A percentile compares a stretch with the other conserved stretches of the same genome.
phyloP scores from a whole-genome alignment of 2,888 invertebrate genomes.

The Temnothorax rugatulus region DNA sequence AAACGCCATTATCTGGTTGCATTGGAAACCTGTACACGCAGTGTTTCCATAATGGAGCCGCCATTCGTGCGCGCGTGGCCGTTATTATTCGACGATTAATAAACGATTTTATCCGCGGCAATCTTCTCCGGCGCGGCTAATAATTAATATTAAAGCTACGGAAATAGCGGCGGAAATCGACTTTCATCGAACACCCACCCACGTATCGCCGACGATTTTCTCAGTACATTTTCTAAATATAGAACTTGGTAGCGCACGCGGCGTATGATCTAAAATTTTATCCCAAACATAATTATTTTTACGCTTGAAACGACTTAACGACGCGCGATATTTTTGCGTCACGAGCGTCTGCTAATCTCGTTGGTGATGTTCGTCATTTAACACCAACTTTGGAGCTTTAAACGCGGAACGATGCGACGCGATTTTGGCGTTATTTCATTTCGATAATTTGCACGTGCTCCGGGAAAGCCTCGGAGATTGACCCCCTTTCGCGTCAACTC shows the following conservation, averaged over 20 bases:
- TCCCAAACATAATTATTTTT: neutral
- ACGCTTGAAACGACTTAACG: neutral
- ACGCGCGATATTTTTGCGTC: neutral
- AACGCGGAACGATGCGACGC: neutral
- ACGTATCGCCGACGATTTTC: conserved; percentile 7
- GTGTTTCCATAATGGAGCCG: conserved; percentile 43
- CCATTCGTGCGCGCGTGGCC: conserved; percentile 29
- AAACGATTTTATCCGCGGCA: conserved; percentile 51
- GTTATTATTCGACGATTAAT: conserved; percentile 52
- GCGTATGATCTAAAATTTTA: neutral
- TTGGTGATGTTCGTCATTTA: neutral
- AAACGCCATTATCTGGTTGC: conserved; percentile 39
- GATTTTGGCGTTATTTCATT: neutral
- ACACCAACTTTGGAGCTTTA: neutral
- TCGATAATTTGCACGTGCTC: conserved; percentile 35
- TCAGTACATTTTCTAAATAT: neutral
- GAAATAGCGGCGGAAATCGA: conserved; percentile 40
- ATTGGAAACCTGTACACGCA: conserved; percentile 39
- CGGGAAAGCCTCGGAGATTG: conserved; percentile 1
- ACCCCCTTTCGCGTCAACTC: conserved; percentile 5
- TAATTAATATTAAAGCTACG: conserved; percentile 45
- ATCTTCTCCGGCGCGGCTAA: conserved; percentile 18
- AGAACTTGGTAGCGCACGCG: neutral
- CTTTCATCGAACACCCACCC: neutral
- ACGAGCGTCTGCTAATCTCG: neutral